phyloP scores from a whole-genome alignment of 2,888 invertebrate genomes.

The Chaetogeoica ovagalla region DNA sequence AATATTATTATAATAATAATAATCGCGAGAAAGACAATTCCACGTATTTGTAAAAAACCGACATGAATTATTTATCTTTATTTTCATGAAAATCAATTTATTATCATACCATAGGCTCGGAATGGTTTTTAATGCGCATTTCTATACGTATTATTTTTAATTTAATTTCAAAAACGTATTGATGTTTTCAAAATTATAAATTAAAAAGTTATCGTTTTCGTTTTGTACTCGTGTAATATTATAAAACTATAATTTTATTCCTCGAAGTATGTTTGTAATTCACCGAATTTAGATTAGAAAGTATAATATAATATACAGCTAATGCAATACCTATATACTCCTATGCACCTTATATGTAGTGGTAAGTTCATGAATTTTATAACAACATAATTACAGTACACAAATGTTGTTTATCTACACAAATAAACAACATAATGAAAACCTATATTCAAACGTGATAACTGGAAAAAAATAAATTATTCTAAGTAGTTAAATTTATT shows the following conservation, averaged over 20 bases:
- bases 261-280: slow-evolving; percentile 12
- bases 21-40: too few species aligned
- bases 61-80: not conserved
- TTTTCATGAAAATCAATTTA: not conserved
- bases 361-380: too few species aligned
- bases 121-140: not conserved
- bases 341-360: too few species aligned
- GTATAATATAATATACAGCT: slow-evolving; percentile 6
- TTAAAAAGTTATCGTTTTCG: slow-evolving; percentile 8
- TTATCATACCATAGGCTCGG: not conserved
- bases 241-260: not conserved
- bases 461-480: slow-evolving; percentile 26
- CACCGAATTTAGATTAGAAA: slow-evolving; percentile 49
- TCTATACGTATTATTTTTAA: not conserved
- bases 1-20: too few species aligned
- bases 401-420: not conserved
- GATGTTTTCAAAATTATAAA: not conserved
- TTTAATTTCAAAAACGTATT: not conserved
- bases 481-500: slow-evolving; percentile 2
- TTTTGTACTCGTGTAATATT: not conserved
- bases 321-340: too few species aligned
- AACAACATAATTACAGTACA: slow-evolving; percentile 19
- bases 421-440: slow-evolving; percentile 2
- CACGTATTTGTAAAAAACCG: not conserved
- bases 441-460: slow-evolving; percentile 10